These are phyloP conservation scores for Gymnorhina tibicen DNA, from an alignment of 2,113 vertebrate genomes.

Conservation along the genomic window DNA sequence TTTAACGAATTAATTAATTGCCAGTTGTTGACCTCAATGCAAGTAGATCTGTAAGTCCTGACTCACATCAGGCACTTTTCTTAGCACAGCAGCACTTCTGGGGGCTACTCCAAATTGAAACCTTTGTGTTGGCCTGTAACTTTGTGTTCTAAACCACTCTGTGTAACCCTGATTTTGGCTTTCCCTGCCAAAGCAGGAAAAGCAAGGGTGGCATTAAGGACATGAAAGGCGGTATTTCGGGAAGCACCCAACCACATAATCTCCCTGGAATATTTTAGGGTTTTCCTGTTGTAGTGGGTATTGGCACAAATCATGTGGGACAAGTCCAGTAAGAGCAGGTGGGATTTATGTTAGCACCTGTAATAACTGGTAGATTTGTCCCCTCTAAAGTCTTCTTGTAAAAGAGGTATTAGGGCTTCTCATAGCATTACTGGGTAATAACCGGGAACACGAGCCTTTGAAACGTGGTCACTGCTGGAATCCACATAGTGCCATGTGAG, in stretches of 20 bases:
- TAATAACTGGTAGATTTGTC: neutral
- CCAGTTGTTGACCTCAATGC: neutral
- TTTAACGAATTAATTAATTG: conserved; percentile 14
- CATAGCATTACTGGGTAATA: neutral
- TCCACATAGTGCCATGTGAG: accelerated
- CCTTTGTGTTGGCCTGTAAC: neutral
- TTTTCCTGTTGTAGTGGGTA: neutral
- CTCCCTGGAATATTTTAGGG: neutral
- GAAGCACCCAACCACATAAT: neutral
- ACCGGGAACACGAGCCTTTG: neutral
- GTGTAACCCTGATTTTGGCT: neutral
- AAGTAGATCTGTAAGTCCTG: conserved; percentile 14
- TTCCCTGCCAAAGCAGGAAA: conserved; percentile 1
- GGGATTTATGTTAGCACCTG: neutral
- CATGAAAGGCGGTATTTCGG: neutral
- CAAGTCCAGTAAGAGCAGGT: neutral
- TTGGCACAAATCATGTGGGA: neutral
- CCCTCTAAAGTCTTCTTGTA: neutral
- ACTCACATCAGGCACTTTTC: neutral
- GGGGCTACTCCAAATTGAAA: neutral
- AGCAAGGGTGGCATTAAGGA: conserved; percentile 7
- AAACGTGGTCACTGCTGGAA: neutral
- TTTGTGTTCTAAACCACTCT: neutral
- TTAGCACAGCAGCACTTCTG: neutral
- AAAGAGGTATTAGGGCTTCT: neutral